These are phyloP conservation scores for Vespertilio murinus DNA, from an alignment of 2,797 vertebrate genomes.

Conservation along the genomic window DNA sequence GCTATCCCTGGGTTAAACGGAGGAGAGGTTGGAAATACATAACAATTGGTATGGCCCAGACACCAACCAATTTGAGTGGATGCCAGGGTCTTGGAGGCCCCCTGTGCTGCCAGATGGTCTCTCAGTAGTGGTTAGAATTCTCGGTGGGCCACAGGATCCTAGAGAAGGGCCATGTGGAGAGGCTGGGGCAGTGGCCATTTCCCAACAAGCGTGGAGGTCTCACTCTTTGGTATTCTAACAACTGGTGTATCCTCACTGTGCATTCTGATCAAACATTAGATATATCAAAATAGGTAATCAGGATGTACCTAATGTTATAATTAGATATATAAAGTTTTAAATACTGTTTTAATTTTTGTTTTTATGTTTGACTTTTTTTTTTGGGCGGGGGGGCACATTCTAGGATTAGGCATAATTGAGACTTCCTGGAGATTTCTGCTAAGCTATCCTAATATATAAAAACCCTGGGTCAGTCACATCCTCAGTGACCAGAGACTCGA, in stretches of 20 bases:
- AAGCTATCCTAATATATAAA: background rate
- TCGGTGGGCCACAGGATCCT: background rate
- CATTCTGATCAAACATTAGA: background rate
- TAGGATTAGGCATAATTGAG: background rate
- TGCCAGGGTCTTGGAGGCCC: background rate
- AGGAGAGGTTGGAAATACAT: background rate
- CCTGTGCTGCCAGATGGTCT: background rate
- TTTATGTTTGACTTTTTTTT: background rate
- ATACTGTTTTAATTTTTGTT: background rate
- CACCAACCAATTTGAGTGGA: background rate
- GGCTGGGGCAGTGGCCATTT: background rate
- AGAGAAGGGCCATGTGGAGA: background rate
- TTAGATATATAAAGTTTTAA: background rate
- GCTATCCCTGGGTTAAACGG: background rate
- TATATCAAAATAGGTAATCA: background rate
- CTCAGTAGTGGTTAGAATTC: background rate
- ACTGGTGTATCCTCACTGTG: background rate
- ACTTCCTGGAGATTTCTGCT: background rate
- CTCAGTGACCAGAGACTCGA: too few species aligned
- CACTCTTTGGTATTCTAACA: background rate
- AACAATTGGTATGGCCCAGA: background rate
- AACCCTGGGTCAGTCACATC: too few species aligned
- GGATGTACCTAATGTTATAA: background rate
- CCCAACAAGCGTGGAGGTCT: background rate
- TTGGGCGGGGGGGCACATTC: background rate